phyloP scores from a whole-genome alignment of 2,113 vertebrate genomes.

The Corythornis vintsioides region DNA sequence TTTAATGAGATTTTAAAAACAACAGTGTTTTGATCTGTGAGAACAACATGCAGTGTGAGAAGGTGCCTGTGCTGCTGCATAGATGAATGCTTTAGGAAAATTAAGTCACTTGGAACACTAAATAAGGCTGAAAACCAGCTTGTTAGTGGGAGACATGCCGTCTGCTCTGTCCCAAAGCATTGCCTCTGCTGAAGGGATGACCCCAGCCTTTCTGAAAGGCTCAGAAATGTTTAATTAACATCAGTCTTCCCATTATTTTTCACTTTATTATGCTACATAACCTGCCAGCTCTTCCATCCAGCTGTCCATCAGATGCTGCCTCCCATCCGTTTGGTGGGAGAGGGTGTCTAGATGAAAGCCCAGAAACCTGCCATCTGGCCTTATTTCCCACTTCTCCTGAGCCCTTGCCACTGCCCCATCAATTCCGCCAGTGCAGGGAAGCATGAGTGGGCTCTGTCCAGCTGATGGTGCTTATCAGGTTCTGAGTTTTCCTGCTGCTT shows the following conservation, averaged over 20 bases:
- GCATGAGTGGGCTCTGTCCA: rapidly evolving
- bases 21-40: neutral
- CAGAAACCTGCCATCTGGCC: neutral
- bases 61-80: neutral
- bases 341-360: neutral
- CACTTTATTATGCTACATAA: neutral
- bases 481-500: neutral
- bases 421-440: neutral
- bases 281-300: neutral
- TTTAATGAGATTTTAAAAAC: conserved; percentile 31
- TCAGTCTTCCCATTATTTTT: neutral
- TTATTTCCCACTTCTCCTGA: neutral
- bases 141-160: neutral
- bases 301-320: neutral
- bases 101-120: neutral
- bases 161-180: neutral
- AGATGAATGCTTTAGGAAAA: neutral
- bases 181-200: neutral
- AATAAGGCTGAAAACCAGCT: neutral
- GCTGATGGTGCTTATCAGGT: neutral
- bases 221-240: neutral
- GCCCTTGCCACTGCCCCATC: neutral
- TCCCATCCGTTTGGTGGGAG: neutral
- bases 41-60: neutral
- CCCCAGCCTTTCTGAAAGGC: neutral